Conservation (phyloP, 2,888 invertebrate genomes). For the Kuschelorhynchus macadamiae region DNA sequence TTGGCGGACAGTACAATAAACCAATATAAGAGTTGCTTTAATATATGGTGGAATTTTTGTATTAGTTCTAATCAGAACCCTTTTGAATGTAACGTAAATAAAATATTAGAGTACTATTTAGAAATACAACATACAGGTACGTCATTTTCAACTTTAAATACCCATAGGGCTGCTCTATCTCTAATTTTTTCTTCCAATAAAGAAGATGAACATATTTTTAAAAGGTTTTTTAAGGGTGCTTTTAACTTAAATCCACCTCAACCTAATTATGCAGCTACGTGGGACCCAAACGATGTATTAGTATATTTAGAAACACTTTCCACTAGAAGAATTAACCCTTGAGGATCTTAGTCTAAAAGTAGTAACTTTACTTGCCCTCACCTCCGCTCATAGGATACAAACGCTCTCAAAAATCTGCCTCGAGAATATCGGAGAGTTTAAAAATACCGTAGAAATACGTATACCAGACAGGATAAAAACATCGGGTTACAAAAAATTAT, state of each 20-base stretch:
- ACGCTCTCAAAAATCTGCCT: constrained; percentile 25
- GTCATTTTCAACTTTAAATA: constrained; percentile 18
- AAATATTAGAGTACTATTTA: neutral
- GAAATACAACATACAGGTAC: neutral
- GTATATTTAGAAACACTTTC: constrained; percentile 15
- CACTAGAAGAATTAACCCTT: constrained; percentile 17
- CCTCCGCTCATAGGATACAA: constrained; percentile 26
- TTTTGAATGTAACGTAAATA: constrained; percentile 9
- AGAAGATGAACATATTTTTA: constrained; percentile 3
- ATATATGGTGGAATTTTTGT: constrained; percentile 53
- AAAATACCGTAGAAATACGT: constrained; percentile 12
- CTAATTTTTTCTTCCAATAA: neutral
- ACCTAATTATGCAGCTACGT: constrained; percentile 24
- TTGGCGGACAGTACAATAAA: too few species aligned
- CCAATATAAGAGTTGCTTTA: constrained; percentile 53
- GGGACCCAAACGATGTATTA: constrained; percentile 35
- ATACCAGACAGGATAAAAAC: constrained; percentile 34
- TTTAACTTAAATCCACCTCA: constrained; percentile 4
- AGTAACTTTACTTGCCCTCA: constrained; percentile 25
- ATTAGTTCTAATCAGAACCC: neutral
- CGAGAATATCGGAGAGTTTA: neutral
- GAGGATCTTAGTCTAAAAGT: constrained; percentile 25
- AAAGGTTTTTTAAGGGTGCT: constrained; percentile 15
- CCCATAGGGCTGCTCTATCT: constrained; percentile 14
- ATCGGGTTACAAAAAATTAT: constrained; percentile 8